Conservation (phyloP, 1,140 invertebrate species). For the Geopemphigus sp. region DNA sequence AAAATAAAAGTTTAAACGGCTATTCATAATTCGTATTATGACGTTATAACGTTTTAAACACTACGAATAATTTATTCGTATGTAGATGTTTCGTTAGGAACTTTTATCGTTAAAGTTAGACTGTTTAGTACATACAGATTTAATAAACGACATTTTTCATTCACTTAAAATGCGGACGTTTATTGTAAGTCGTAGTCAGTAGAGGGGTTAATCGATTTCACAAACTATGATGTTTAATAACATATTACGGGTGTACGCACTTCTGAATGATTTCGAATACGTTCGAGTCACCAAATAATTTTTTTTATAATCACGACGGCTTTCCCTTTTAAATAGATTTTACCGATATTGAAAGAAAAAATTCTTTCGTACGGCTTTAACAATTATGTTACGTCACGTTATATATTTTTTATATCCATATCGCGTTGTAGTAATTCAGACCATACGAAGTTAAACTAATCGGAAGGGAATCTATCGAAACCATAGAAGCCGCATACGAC, state of each 20-base stretch:
- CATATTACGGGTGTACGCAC: neutral
- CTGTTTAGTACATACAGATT: too few species aligned
- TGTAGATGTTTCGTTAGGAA: too few species aligned
- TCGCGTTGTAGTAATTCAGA: neutral
- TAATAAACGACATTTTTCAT: too few species aligned
- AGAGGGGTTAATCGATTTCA: too few species aligned
- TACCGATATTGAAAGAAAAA: neutral
- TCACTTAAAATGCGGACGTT: too few species aligned
- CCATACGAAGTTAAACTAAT: neutral
- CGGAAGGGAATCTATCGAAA: neutral
- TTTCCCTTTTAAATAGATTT: too few species aligned
- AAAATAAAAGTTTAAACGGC: too few species aligned
- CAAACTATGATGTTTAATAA: neutral
- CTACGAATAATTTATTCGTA: too few species aligned
- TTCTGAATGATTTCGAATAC: neutral
- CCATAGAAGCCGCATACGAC: neutral
- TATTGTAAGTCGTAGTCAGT: too few species aligned
- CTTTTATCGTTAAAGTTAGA: too few species aligned
- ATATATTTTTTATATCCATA: neutral
- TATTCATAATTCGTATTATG: too few species aligned
- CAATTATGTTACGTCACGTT: neutral
- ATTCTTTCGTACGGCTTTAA: neutral
- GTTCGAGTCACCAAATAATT: neutral
- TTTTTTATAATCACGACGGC: neutral
- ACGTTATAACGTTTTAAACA: too few species aligned